Base-by-base conservation (phyloP, 2,797 vertebrate genomes). In the Pangasius mekongensis region DNA sequence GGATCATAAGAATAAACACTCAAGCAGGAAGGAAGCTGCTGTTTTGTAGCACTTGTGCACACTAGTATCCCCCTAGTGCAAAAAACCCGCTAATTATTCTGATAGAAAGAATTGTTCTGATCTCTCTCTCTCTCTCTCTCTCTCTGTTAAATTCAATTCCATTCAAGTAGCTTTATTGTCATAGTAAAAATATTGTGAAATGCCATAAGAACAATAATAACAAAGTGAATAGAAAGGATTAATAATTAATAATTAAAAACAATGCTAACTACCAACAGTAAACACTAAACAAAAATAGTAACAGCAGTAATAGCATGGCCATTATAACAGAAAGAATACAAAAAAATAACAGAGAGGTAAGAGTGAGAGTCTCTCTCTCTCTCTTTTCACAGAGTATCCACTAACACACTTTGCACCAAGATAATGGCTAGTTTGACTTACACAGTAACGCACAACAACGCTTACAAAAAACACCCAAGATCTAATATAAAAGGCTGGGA, bases 31-130 rank as follows among this genome's bases (percentile, higher is more conserved):
- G 74, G 54, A 83, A 81, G 88, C 69, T 80, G 69, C 80, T 73
- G 60, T n/a, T 66, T 9, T 84, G 74, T 62, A 73, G 54, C 89
- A 90, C 89, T 84, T 90, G 76, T 89, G 16, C 20, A 76, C 84
- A 90, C 87, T 88, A 78, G 88, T 49, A 82, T 87, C 89, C 88
- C 86, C 74, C 3, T 83, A 86, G 86, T 77, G 64, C 47, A 90
- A 62, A 74, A 82, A 85, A 85, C 20, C 5, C 58, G 85, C 83
- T 90, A 90, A 91, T 91, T 90, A 91, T 58, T 74, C 39, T 47
- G 22, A 47, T 74, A 74, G 39, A 91, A 90, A 39, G 43, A 88
- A 87, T 88, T 83, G 89, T 89, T 89, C 83, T 71, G 43, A 89
- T 83, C 77, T 86, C 52, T 33, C 86, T 69, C 77, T 5, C 77